Evolutionary conservation across 2,888 invertebrate species (phyloP).

Genomic region (Thalpophila matura): DNA sequence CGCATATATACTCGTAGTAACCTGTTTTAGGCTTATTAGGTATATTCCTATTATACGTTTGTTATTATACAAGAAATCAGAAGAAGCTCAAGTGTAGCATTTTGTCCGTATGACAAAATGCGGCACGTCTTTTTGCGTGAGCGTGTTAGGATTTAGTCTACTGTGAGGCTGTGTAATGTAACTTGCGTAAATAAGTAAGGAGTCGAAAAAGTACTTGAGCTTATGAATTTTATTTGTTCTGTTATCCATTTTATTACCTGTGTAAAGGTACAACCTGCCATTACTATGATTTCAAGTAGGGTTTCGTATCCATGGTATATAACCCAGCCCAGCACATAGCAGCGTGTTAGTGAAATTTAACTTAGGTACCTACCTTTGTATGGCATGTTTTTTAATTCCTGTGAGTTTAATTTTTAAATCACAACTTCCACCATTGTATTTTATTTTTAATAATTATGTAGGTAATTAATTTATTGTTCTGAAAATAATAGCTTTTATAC

Average conservation of each 20-base stretch:
- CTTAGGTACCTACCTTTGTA: background rate
- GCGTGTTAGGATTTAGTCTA: background rate
- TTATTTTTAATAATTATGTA: background rate
- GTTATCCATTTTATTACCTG: constrained; percentile 4
- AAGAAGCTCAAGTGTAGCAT: too few relatives aligned
- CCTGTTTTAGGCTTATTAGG: too few relatives aligned
- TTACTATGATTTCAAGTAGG: constrained; percentile 6
- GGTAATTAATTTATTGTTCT: too few relatives aligned
- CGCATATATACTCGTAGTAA: too few relatives aligned
- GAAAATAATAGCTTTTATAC: background rate
- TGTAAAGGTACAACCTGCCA: background rate
- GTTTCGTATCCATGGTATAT: background rate
- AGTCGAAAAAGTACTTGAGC: background rate
- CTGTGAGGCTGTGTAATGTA: background rate
- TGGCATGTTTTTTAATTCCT: constrained; percentile 11
- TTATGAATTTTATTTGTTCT: background rate
- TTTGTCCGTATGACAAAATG: too few relatives aligned
- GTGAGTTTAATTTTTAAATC: constrained; percentile 1
- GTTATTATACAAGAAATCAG: too few relatives aligned
- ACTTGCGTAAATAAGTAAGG: background rate
- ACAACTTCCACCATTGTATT: background rate
- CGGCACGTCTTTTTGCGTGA: too few relatives aligned
- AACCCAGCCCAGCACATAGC: background rate
- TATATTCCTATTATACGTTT: too few relatives aligned
- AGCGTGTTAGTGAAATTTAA: constrained; percentile 3